Percentiles rank a stretch among this genome's conserved stretches.
phyloP scores from a whole-genome alignment of 2,113 vertebrate genomes.

The human region GRCh38 chr6:138788501-138789000 shows the following conservation, averaged over 20 bases:
- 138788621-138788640: too few species aligned
- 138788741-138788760: background rate
- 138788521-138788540: background rate
- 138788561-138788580: too few species aligned
- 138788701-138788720: too few species aligned
- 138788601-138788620: too few species aligned
- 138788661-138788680: too few species aligned
- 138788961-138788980: conserved; percentile 19
- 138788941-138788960: background rate
- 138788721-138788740: background rate
- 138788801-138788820: conserved; percentile 54
- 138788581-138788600: background rate
- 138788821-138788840: conserved; percentile 24
- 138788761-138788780: conserved; percentile 19
- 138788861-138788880: background rate
- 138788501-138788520: background rate
- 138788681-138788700: too few species aligned
- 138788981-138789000: background rate
- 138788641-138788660: too few species aligned
- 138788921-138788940: background rate
- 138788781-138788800: conserved; percentile 18
- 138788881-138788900: conserved; percentile 42
- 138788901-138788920: conserved; percentile 30
- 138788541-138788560: background rate
- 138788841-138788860: background rate